Conservation (phyloP, 1,140 invertebrate species). For the Odontomachus brunneus region DNA sequence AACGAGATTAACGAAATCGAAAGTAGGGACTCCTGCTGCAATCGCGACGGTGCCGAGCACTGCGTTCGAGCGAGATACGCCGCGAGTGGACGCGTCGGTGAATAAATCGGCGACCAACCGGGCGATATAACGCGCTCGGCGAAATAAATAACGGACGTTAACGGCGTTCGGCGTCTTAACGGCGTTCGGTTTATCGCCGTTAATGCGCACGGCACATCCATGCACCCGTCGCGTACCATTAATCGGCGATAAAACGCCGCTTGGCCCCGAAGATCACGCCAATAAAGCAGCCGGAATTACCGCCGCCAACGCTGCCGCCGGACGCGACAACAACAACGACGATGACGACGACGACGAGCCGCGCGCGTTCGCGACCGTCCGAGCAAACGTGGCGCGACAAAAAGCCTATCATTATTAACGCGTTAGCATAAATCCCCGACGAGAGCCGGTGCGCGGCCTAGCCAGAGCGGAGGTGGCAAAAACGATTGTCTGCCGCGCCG, state of each 20-base stretch:
- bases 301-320: slow-evolving; percentile 10
- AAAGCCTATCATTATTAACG: slow-evolving; percentile 75
- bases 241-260: slow-evolving; percentile 72
- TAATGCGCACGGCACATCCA: slow-evolving; percentile 61
- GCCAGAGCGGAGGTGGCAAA: slow-evolving; percentile 60
- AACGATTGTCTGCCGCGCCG: slow-evolving; percentile 65
- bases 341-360: background rate
- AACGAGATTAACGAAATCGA: too few relatives aligned
- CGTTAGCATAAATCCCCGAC: slow-evolving; percentile 71
- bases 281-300: slow-evolving; percentile 69
- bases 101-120: slow-evolving; percentile 45
- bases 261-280: slow-evolving; percentile 45
- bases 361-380: background rate
- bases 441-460: background rate
- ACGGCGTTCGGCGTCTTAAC: slow-evolving; percentile 56
- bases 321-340: slow-evolving; percentile 1
- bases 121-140: slow-evolving; percentile 37
- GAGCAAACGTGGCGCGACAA: slow-evolving; percentile 47
- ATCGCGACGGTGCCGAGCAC: too few relatives aligned
- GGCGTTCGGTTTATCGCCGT: slow-evolving; percentile 63
- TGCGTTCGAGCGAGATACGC: too few relatives aligned
- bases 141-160: slow-evolving; percentile 57
- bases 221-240: slow-evolving; percentile 64
- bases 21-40: too few relatives aligned
- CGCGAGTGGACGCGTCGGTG: background rate